Percentiles rank a stretch among this genome's conserved stretches.
These are phyloP conservation scores for Macrostomum cliftonense DNA, from an alignment of 2,888 invertebrate genomes.

Conservation along the genomic window DNA sequence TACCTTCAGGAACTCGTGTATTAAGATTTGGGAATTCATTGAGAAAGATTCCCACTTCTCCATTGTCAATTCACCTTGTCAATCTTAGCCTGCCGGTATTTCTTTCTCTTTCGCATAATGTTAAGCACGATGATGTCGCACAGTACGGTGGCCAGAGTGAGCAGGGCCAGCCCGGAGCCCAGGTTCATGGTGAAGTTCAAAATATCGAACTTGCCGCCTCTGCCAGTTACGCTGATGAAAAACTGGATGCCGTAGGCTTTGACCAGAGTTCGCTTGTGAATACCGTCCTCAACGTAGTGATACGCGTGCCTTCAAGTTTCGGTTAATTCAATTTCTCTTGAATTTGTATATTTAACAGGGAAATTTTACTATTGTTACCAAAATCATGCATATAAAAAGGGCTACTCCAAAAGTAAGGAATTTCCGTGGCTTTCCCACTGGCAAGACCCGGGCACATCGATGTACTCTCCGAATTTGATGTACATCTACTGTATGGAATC, in stretches of 20 bases:
- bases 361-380: too few species aligned
- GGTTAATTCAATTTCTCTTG: too few species aligned
- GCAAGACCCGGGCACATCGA: too few species aligned
- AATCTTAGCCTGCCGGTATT: conserved; percentile 9
- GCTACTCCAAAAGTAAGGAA: too few species aligned
- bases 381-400: too few species aligned
- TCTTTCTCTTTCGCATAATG: conserved; percentile 9
- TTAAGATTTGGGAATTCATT: too few species aligned
- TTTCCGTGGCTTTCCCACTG: too few species aligned
- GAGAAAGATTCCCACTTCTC: background rate
- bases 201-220: conserved; percentile 11
- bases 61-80: conserved; percentile 5
- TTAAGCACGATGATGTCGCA: conserved; percentile 12
- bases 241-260: conserved; percentile 18
- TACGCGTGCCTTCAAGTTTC: conserved; percentile 1
- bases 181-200: conserved; percentile 10
- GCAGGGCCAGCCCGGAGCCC: conserved; percentile 12
- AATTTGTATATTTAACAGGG: too few species aligned
- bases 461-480: too few species aligned
- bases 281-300: conserved; percentile 8
- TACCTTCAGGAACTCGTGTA: too few species aligned
- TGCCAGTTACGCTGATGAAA: conserved; percentile 13
- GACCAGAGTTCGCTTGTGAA: conserved; percentile 8
- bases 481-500: too few species aligned
- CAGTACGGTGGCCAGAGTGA: conserved; percentile 10